Base-by-base conservation (phyloP, 92 coral and sea anemone genomes). In the Palythoa caribaeorum region DNA sequence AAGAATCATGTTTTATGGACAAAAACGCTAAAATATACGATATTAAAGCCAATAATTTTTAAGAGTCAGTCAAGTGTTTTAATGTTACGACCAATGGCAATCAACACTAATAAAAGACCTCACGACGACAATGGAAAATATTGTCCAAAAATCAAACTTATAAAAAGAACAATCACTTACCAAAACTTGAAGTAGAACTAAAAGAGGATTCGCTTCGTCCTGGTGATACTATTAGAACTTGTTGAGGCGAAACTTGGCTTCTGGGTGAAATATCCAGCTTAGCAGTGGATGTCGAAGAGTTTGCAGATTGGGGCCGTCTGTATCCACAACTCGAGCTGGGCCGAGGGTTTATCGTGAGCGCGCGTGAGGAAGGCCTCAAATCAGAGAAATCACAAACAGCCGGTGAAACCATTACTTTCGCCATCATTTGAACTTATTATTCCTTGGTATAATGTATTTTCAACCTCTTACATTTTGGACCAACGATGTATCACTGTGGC, bases 341-440 rank as follows among this genome's bases (percentile, higher is more conserved):
- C 21, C 98, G 89, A 7, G 98, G 93, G 12, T 90, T 50, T 63
- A 95, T 94, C 17, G 96, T 80, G 59, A 92, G 83, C 54, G 96
- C 94, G 21, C 98, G 91, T 44, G 98, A 95, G 21, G 94, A 89
- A 9, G 98, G 98, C 54, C 94, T 90, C 36, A 95, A 78, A 77
- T 95, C 98, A 66, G 94, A 66, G 69, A 95, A 93, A 73, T 88
- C 83, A 69, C 92, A 93, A 83, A 93, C 96, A 53, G 94, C 94
- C 2, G 98, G 96, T 0, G 96, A 91, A 52, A 93, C 94, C 47
- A 92, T 90, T 12, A 95, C 98, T 90, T 95, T 95, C 39, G 98
- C 96, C 98, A 95, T 95, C 65, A 36, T 78, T 51, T 52, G 5
- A 59, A 65, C 57, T 35, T 2, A 16, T 11, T 50, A 65, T 72